These are phyloP conservation scores for Atrina japonica DNA, from an alignment of 2,888 invertebrate species.

Conservation along the genomic window DNA sequence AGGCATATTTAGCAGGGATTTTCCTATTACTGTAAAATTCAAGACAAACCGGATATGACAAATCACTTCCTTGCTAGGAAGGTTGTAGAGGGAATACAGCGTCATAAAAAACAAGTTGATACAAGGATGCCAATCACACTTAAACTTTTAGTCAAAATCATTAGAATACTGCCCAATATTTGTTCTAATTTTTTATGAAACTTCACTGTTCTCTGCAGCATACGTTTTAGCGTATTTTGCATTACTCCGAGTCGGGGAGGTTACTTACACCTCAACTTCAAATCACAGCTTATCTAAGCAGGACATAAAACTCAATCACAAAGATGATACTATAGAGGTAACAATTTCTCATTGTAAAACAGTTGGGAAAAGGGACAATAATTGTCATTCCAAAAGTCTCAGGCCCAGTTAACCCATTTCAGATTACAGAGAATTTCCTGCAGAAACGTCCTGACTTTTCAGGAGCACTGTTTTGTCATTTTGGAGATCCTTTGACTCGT, in stretches of 20 bases:
- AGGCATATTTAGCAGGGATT: slow-evolving; percentile 1
- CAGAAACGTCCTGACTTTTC: background rate
- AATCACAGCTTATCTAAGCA: background rate
- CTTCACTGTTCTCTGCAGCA: background rate
- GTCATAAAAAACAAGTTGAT: background rate
- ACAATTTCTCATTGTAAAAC: background rate
- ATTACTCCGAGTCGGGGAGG: slow-evolving; percentile 5
- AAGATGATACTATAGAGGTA: background rate
- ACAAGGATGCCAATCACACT: background rate
- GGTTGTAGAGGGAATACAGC: background rate
- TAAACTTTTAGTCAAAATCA: background rate
- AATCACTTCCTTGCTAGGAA: background rate
- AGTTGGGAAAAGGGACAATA: background rate
- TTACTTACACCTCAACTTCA: background rate
- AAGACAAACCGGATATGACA: background rate
- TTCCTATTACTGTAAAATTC: background rate
- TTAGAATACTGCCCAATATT: background rate
- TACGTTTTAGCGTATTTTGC: background rate
- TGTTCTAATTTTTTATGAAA: background rate
- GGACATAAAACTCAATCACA: background rate
- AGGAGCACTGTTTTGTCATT: slow-evolving; percentile 17
- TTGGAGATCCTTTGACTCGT: slow-evolving; percentile 1
- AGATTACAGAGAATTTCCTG: background rate
- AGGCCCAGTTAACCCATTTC: too few species aligned
- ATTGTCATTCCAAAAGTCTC: too few species aligned